A percentile compares a stretch with the other conserved stretches of the same genome.
Evolutionary conservation across 1,140 invertebrate genomes (phyloP).

Genomic region (Hypsibius dujardini): DNA sequence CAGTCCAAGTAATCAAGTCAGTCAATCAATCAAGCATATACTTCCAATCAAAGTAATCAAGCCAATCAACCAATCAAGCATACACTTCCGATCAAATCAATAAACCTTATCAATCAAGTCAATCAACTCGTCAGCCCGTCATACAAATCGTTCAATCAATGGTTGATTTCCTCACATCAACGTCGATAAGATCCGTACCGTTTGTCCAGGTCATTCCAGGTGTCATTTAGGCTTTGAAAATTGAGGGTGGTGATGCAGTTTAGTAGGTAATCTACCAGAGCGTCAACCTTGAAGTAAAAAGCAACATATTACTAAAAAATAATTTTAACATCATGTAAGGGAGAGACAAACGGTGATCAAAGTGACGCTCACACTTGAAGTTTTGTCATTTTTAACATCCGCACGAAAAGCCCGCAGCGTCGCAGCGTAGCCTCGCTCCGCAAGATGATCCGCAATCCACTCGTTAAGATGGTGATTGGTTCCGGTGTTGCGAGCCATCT

Average conservation of each 20-base stretch:
- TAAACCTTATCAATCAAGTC: too few relatives aligned
- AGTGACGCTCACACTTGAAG: neutral
- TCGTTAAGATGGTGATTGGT: neutral
- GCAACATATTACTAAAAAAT: neutral
- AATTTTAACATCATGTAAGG: too few relatives aligned
- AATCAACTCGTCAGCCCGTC: too few relatives aligned
- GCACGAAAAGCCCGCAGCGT: neutral
- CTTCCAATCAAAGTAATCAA: neutral
- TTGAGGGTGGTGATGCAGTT: neutral
- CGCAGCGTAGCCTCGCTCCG: neutral
- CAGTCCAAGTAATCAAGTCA: neutral
- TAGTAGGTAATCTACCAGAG: neutral
- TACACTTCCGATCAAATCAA: neutral
- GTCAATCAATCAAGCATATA: neutral
- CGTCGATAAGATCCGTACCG: neutral
- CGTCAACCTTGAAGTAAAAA: neutral
- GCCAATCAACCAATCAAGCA: neutral
- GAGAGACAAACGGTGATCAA: too few relatives aligned
- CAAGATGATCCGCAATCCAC: slow-evolving; percentile 8
- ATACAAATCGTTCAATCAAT: too few relatives aligned
- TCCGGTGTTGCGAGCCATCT: neutral
- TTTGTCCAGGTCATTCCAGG: slow-evolving; percentile 5
- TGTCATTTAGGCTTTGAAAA: neutral
- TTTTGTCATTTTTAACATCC: slow-evolving; percentile 9
- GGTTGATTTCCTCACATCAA: too few relatives aligned